A percentile compares a stretch with the other conserved stretches of the same genome.
These are phyloP conservation scores for Numenius phaeopus DNA, from an alignment of 2,797 vertebrate species.

Conservation along the genomic window DNA sequence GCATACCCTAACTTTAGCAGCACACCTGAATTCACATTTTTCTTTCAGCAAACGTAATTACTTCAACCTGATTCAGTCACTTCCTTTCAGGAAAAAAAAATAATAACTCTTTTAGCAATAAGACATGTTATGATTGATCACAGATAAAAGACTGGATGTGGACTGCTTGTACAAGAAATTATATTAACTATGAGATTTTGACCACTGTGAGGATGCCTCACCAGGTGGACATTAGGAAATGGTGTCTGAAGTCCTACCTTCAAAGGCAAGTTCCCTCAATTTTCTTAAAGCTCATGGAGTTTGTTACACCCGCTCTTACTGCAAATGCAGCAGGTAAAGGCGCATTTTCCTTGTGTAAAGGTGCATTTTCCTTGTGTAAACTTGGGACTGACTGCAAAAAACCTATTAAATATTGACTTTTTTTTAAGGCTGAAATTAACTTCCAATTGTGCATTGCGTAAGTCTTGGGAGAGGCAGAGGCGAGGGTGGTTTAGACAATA, in stretches of 20 bases:
- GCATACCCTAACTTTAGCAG: neutral
- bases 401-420: neutral
- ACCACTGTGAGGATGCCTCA: neutral
- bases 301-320: neutral
- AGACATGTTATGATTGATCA: neutral
- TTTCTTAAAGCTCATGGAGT: neutral
- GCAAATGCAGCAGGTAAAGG: neutral
- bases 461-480: neutral
- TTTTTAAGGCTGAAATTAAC: neutral
- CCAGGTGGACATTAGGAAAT: accelerated
- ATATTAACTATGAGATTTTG: neutral
- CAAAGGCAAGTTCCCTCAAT: neutral
- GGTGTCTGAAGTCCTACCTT: accelerated
- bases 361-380: neutral
- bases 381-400: neutral
- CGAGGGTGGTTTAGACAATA: accelerated
- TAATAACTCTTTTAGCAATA: neutral
- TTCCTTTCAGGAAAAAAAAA: neutral
- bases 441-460: neutral
- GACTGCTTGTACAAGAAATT: accelerated
- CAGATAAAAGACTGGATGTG: neutral
- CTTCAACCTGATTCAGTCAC: neutral
- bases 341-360: neutral
- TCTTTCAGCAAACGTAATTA: neutral
- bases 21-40: neutral